Base-by-base conservation (phyloP, 2,797 vertebrate species). In the Carcharodon carcharias region DNA sequence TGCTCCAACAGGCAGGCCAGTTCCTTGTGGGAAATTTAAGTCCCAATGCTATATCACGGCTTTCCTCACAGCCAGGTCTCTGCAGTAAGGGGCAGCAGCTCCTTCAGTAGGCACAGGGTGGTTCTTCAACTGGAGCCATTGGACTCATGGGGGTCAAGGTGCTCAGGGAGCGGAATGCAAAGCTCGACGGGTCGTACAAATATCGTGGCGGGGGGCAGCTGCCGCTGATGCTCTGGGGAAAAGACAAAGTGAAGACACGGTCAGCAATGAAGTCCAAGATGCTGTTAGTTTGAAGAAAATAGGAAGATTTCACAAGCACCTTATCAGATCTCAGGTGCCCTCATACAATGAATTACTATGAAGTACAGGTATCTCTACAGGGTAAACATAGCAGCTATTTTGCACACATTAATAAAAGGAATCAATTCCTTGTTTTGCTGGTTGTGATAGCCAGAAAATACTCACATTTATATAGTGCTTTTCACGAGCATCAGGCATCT, bases 151-250 rank as follows among this genome's bases (percentile, higher is more conserved):
- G 98, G 95, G 98, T 98, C 96, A 98, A 98, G 35, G 98, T 98
- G 98, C 98, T 99, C 97, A 99, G 97, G 89, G 99, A 98, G 71
- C 98, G 98, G 97, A 99, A 99, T 97, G 98, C 98, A 96, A 99
- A 99, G 97, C 98, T 98, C 96, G 99, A 98, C 61, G 99, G 98
- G 96, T 99, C 98, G 3, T 98, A 99, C 96, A 98, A 97, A 91
- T 98, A 99, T 97, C 98, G 98, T 96, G 98, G 97, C 0, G 98
- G 97, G 0, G 98, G 98, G 89, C 98, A 97, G 96, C 97, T 97
- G 96, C 98, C 97, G 0, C 96, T 98, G 97, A 98, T 97, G 97
- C 97, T 99, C 99, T 99, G 97, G 69, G 97, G 6, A 96, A 94
- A 97, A 96, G 14, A 71, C 63, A 96, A 97, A 0, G 0, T 95